A percentile compares a stretch with the other conserved stretches of the same genome.
Conservation (phyloP, 2,888 invertebrate genomes). For the Agrochola lota region DNA sequence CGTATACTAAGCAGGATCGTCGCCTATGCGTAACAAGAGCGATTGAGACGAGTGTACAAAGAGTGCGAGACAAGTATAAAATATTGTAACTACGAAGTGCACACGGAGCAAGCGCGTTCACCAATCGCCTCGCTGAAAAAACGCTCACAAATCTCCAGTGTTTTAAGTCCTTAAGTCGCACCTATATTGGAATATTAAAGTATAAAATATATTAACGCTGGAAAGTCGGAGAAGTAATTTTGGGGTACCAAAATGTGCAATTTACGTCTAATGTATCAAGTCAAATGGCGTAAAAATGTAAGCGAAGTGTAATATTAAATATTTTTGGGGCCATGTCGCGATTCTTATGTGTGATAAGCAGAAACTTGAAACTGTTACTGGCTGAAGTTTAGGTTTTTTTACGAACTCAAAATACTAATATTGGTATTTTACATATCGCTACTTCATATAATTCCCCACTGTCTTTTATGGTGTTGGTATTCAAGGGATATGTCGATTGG, state of each 20-base stretch:
- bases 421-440: not conserved
- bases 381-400: slow-evolving; percentile 2
- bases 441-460: not conserved
- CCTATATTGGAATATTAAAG: slow-evolving; percentile 46
- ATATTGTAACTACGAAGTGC: not conserved
- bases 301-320: slow-evolving; percentile 74
- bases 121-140: not conserved
- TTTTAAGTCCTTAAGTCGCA: not conserved
- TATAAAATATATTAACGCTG: slow-evolving; percentile 56
- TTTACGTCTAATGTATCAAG: slow-evolving; percentile 83
- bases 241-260: slow-evolving; percentile 73
- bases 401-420: not conserved
- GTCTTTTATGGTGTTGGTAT: no score
- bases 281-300: slow-evolving; percentile 76
- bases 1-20: not conserved
- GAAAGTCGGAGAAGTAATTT: slow-evolving; percentile 64
- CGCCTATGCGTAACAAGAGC: not conserved
- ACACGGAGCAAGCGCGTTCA: not conserved
- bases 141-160: not conserved
- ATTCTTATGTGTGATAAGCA: slow-evolving; percentile 16
- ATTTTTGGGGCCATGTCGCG: slow-evolving; percentile 66
- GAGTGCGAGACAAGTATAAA: not conserved
- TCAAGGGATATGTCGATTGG: not conserved
- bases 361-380: slow-evolving; percentile 25
- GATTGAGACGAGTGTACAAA: not conserved